phyloP scores from a whole-genome alignment of 2,888 invertebrate species.

The Lasioglossum vierecki region DNA sequence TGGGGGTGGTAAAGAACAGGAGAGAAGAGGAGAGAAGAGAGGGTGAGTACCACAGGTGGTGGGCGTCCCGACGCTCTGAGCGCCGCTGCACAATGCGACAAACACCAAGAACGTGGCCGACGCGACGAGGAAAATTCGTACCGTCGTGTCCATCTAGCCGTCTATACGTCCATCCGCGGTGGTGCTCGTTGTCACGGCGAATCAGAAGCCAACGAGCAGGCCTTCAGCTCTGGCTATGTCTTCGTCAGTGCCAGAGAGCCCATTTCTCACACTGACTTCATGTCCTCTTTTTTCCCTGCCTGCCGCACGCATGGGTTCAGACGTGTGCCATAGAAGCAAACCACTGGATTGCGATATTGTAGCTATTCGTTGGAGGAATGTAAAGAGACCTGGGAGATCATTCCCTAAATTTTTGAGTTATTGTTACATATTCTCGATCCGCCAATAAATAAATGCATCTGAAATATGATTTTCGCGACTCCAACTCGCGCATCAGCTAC shows the following conservation, averaged over 20 bases:
- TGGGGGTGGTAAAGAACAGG: not conserved
- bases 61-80: conserved; percentile 64
- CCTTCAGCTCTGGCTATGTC: conserved; percentile 40
- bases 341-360: not conserved
- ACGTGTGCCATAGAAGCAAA: not conserved
- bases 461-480: not conserved
- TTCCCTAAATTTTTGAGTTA: not conserved
- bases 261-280: not conserved
- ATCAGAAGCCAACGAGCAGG: not conserved
- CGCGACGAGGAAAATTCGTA: conserved; percentile 38
- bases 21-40: conserved; percentile 35
- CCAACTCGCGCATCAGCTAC: not conserved
- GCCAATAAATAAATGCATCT: not conserved
- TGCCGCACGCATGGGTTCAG: not conserved
- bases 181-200: conserved; percentile 23
- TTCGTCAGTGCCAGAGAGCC: not conserved
- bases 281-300: not conserved
- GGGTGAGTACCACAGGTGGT: conserved; percentile 68
- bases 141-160: conserved; percentile 11
- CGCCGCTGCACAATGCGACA: conserved; percentile 57
- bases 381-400: not conserved
- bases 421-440: not conserved
- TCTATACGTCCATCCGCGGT: conserved; percentile 1
- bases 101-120: conserved; percentile 40
- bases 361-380: not conserved